Percentiles rank a stretch among this genome's conserved stretches.
Evolutionary conservation across 2,888 invertebrate genomes (phyloP).

Genomic region (Axea sp.): DNA sequence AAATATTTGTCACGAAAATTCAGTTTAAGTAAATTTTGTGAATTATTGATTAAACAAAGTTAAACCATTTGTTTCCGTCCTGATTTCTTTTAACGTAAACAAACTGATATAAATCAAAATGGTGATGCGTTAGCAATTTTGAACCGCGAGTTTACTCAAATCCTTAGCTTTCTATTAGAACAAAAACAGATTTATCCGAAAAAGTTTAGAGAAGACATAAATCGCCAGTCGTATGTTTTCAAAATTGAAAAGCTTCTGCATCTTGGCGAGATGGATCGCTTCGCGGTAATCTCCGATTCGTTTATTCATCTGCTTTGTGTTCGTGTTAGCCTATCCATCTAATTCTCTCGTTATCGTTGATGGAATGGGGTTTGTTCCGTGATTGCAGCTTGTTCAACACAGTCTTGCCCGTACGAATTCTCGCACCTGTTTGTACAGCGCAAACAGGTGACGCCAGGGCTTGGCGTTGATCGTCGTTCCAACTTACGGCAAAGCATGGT

Average conservation of each 20-base stretch:
- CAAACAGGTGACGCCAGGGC: conserved; percentile 65
- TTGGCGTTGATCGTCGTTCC: conserved; percentile 42
- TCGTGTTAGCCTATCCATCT: conserved; percentile 58
- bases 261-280: conserved; percentile 46
- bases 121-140: conserved; percentile 34
- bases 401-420: conserved; percentile 51
- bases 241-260: conserved; percentile 45
- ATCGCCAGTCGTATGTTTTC: conserved; percentile 25
- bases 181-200: conserved; percentile 40
- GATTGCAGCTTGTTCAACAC: conserved; percentile 65
- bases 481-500: conserved; percentile 47
- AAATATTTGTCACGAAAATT: too few relatives aligned
- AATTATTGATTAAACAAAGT: too few relatives aligned
- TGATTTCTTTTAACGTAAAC: too few relatives aligned
- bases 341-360: conserved; percentile 62
- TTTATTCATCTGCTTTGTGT: conserved; percentile 60
- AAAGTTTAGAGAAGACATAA: conserved; percentile 51
- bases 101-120: conserved; percentile 35
- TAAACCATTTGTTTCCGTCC: too few relatives aligned
- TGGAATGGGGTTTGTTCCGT: conserved; percentile 57
- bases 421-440: conserved; percentile 67
- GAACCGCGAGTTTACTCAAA: conserved; percentile 10
- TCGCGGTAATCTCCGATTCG: conserved; percentile 51
- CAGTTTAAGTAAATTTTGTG: too few relatives aligned
- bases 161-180: conserved; percentile 44